Base-by-base conservation (phyloP, 2,888 invertebrate genomes). In the Lobophora halterata region DNA sequence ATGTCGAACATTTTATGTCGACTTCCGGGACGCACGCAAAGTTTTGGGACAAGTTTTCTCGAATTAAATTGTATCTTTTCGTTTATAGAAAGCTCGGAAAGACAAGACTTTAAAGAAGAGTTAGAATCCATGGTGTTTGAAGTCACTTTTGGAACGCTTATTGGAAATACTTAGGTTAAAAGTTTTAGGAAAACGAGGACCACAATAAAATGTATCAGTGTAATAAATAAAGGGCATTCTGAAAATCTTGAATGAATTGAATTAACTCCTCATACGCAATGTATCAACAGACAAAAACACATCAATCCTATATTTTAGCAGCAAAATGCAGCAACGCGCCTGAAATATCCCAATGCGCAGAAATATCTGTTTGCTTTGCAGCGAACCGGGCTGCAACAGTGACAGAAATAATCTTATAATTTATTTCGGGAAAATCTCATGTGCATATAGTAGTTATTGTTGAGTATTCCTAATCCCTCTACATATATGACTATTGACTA, bases 361-460 rank as follows among this genome's bases (percentile, higher is more conserved):
- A 23, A 19, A 25, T 24, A 17, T 34, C 21, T 16, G 26, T 35
- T 12, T 3, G 11, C 11, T 33, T 30, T 21, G 36, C 19, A 45
- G 48, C 32, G 49, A 32, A 34, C 38, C 24, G 24, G 25, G 30
- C 34, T n/a, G n/a, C n/a, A 35, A 26, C 38, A 38, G 52, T 45
- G 61, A 61, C 66, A 52, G 38, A 49, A 61, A 59, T 66, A 63
- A 58, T 45, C 55, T 32, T 40, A 41, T 52, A 48, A 52, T 50
- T 52, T 56, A 52, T 52, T 42, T 34, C 41, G 19, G 38, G 28
- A 34, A 17, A 6, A 27, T 32, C 26, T 17, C 12, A 10, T 25
- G 16, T 10, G 25, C 27, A 13, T 21, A 31, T 27, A 11, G 33
- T 9, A 21, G 9, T 3, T 7, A 18, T 11, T n/a, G 17, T 14